Conservation (phyloP, 2,797 vertebrate genomes). For the Carduelis carduelis region DNA sequence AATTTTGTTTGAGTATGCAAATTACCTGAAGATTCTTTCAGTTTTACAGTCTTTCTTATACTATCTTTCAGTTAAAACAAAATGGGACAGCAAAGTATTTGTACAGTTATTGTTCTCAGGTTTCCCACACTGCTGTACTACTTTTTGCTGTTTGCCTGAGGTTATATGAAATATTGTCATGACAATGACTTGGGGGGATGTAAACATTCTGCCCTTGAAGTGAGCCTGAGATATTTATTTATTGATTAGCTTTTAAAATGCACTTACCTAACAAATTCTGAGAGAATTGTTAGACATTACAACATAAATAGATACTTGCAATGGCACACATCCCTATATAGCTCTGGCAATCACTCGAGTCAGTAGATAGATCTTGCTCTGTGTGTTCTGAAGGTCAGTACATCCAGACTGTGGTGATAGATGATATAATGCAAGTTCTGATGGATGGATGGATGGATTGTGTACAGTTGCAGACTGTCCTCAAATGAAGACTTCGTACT, state of each 20-base stretch:
- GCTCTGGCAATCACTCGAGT: background rate
- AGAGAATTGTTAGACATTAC: background rate
- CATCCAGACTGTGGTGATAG: background rate
- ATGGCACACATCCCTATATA: background rate
- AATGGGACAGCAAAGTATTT: background rate
- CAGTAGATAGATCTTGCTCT: background rate
- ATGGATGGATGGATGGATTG: background rate
- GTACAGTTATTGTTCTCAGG: background rate
- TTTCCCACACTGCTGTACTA: background rate
- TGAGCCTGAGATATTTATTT: background rate
- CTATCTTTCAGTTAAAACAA: background rate
- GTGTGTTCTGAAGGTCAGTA: background rate
- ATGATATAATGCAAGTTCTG: background rate
- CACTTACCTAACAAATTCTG: background rate
- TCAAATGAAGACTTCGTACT: background rate
- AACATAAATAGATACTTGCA: background rate
- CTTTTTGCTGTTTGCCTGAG: background rate
- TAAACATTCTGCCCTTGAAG: background rate
- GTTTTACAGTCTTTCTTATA: background rate
- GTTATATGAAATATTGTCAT: background rate
- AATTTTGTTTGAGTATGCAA: background rate
- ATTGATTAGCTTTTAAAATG: conserved; percentile 2
- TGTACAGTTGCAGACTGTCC: background rate
- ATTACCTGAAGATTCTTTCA: background rate
- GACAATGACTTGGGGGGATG: background rate